These are phyloP conservation scores for Chondrilla cf. caribensis DNA, from an alignment of 37 sponge, comb jelly and placozoan genomes.

Conservation along the genomic window DNA sequence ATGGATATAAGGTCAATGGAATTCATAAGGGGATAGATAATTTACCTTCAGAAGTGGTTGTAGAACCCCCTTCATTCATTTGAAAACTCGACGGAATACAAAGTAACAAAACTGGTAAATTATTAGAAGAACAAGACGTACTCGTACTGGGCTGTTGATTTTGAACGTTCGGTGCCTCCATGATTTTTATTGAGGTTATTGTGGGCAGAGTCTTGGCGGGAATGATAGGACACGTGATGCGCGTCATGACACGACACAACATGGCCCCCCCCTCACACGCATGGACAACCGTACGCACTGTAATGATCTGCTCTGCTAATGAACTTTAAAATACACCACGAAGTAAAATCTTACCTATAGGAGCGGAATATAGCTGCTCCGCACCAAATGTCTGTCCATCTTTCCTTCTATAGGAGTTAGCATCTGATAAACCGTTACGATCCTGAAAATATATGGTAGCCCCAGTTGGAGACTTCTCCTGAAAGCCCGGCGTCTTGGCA, in stretches of 20 bases:
- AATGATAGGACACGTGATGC: neutral
- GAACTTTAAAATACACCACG: too few relatives aligned
- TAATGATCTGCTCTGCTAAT: too few relatives aligned
- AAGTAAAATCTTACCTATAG: too few relatives aligned
- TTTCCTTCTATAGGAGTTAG: neutral
- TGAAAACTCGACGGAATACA: conserved; percentile 17
- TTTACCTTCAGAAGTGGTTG: conserved; percentile 6
- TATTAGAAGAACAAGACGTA: neutral
- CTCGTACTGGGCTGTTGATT: neutral
- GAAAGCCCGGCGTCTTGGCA: conserved; percentile 60
- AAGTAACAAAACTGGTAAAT: neutral
- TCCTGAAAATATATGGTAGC: conserved; percentile 22
- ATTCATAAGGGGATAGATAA: conserved; percentile 17
- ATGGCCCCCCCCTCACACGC: too few relatives aligned
- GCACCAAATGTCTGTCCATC: conserved; percentile 14
- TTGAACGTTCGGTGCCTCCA: conserved; percentile 12
- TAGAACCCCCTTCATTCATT: neutral
- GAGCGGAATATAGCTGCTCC: neutral
- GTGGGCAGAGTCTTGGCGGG: conserved; percentile 14
- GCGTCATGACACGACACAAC: neutral
- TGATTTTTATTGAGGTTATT: conserved; percentile 6
- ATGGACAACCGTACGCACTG: too few relatives aligned
- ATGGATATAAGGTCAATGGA: conserved; percentile 26
- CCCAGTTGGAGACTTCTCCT: conserved; percentile 73
- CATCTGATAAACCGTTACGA: neutral